Percentiles rank a stretch among this genome's conserved stretches.
These are phyloP conservation scores for Trisateles emortualis DNA, from an alignment of 2,888 invertebrate species.

Conservation along the genomic window DNA sequence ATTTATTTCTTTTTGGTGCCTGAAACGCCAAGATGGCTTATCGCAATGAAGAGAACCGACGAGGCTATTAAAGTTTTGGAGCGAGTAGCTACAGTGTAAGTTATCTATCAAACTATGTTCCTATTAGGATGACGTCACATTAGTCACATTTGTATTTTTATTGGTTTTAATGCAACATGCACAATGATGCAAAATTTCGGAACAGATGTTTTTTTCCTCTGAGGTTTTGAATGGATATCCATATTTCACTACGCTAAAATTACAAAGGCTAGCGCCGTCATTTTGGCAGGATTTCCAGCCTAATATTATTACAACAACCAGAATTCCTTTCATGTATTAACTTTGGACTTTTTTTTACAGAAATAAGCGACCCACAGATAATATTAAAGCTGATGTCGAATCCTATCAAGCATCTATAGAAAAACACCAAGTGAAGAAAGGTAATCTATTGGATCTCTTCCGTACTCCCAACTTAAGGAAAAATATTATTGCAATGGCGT, in stretches of 20 bases:
- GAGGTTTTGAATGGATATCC: too few relatives aligned
- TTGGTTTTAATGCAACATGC: too few relatives aligned
- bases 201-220: too few relatives aligned
- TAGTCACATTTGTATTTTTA: neutral
- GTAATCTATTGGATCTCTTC: slow-evolving; percentile 89
- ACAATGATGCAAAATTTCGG: too few relatives aligned
- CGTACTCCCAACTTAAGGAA: slow-evolving; percentile 90
- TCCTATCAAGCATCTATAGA: slow-evolving; percentile 62
- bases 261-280: too few relatives aligned
- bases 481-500: slow-evolving; percentile 90
- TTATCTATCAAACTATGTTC: slow-evolving; percentile 15
- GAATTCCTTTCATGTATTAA: neutral
- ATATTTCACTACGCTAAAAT: too few relatives aligned
- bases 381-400: slow-evolving; percentile 76
- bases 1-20: slow-evolving; percentile 90
- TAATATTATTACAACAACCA: neutral
- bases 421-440: slow-evolving; percentile 74
- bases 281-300: too few relatives aligned
- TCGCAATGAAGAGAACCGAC: slow-evolving; percentile 90
- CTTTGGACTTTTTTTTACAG: slow-evolving; percentile 55
- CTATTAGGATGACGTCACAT: neutral
- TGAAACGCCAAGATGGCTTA: slow-evolving; percentile 93
- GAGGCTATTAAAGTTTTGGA: slow-evolving; percentile 88
- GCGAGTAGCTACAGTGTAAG: slow-evolving; percentile 87
- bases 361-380: slow-evolving; percentile 81